Evolutionary conservation across 2,888 invertebrate genomes (phyloP).

Genomic region (Sminthurides aquaticus): DNA sequence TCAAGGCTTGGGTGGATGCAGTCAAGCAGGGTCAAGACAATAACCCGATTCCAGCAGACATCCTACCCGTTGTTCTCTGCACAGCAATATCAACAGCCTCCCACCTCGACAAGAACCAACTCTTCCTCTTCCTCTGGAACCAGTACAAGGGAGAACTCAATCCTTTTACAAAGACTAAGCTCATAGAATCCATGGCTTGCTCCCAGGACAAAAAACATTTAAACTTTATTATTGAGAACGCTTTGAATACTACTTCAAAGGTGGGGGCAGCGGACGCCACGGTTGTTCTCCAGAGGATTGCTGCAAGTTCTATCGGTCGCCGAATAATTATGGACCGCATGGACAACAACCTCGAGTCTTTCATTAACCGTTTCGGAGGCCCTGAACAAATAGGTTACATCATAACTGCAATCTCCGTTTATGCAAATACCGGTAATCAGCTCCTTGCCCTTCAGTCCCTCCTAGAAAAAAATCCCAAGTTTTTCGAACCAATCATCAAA

Average conservation of each 20-base stretch:
- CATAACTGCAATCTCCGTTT: constrained; percentile 8
- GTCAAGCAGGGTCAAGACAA: constrained; percentile 12
- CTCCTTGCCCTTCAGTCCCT: not conserved
- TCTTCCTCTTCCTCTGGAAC: constrained; percentile 23
- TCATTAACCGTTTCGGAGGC: constrained; percentile 4
- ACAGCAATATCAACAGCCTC: constrained; percentile 15
- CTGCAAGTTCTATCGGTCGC: constrained; percentile 12
- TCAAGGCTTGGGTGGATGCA: constrained; percentile 22
- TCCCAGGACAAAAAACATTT: not conserved
- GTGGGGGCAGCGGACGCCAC: constrained; percentile 4
- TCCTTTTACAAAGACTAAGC: not conserved
- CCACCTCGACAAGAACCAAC: not conserved
- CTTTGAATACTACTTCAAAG: not conserved
- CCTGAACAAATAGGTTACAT: constrained; percentile 11
- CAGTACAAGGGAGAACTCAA: constrained; percentile 13
- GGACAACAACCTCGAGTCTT: not conserved
- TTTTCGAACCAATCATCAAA: not conserved
- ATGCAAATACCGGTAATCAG: not conserved
- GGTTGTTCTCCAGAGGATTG: constrained; percentile 12
- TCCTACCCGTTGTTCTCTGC: constrained; percentile 24
- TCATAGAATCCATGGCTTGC: constrained; percentile 12
- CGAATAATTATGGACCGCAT: constrained; percentile 3
- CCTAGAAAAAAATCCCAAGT: not conserved
- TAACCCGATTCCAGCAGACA: constrained; percentile 23
- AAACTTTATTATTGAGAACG: constrained; percentile 9